Evolutionary conservation across 2,888 invertebrate species (phyloP), one percentile per base, ranked within the genome.

Genomic region (Eupithecia exiguata): DNA sequence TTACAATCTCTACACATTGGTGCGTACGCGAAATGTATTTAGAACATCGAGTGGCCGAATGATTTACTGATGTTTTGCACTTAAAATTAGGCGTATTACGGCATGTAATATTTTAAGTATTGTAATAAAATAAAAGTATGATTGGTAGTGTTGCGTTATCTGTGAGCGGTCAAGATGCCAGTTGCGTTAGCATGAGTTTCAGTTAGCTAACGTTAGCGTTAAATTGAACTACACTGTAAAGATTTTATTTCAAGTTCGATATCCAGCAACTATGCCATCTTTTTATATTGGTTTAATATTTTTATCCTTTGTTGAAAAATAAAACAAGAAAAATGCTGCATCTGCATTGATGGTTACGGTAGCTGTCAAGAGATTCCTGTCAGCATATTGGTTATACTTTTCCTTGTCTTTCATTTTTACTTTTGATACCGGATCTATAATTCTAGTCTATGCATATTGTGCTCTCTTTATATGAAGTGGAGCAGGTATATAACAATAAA

Each of bases 161-260:
- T 89, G 82, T 82, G 84, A 87, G 83, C 88, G 87, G 87, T 87
- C 84, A 85, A 90, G 89, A 90, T 88, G 66, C 21, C 36, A n/a
- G 12, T 12, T 1, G 21, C 5, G 40, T 40, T 14, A 66, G 66
- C 66, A 66, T 10, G 63, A 65, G 63, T 65, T 25, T 62, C 35
- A 18, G 35, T 18, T 35, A 35, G 18, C 35, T 66, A 38, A 21
- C 66, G 40, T 40, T 6, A 66, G 14, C 40, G 66, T 1, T 30
- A 25, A 30, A 16, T 30, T 16, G 30, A 30, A 16, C 12, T 16
- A 62, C 35, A 14, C 35, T 6, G 30, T 35, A 6, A 62, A 30
- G 16, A 16, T 14, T 62, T 30, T 58, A 58, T 21, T 21, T 21
- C 53, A 21, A 3, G 18, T 16, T 5, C 14, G 16, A 46, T 46